These are phyloP conservation scores for Ormyrus labotus DNA, from an alignment of 2,888 invertebrate species.

Conservation along the genomic window DNA sequence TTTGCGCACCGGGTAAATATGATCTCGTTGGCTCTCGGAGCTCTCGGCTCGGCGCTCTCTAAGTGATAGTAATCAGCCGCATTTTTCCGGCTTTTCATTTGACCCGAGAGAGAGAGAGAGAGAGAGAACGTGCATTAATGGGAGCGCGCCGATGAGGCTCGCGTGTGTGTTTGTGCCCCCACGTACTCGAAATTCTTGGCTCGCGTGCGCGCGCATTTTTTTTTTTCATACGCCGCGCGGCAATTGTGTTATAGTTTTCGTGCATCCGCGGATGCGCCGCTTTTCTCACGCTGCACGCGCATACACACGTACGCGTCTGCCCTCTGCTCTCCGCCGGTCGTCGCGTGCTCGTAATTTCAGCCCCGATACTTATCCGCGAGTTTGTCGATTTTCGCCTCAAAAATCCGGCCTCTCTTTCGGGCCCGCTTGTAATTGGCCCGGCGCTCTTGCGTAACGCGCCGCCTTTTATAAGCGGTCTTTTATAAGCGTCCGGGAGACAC, in stretches of 20 bases:
- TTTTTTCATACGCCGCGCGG: neutral
- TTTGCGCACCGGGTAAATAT: conserved; percentile 48
- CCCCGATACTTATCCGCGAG: conserved; percentile 11
- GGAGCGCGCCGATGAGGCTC: neutral
- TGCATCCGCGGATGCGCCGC: neutral
- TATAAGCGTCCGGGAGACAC: no score
- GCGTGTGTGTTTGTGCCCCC: neutral
- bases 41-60: conserved; percentile 12
- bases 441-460: conserved; percentile 1
- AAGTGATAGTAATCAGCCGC: conserved; percentile 45
- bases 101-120: conserved; percentile 5
- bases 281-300: conserved; percentile 30
- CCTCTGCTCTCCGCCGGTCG: neutral
- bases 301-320: neutral
- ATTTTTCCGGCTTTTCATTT: conserved; percentile 34
- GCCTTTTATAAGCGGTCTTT: neutral
- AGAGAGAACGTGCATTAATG: conserved; percentile 20
- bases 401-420: neutral
- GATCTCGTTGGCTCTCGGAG: conserved; percentile 40
- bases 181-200: conserved; percentile 20
- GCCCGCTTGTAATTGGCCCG: neutral
- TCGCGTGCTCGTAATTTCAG: conserved; percentile 49
- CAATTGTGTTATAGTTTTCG: conserved; percentile 25
- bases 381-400: conserved; percentile 40
- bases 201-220: neutral